A percentile compares a stretch with the other conserved stretches of the same genome.
phyloP scores from a whole-genome alignment of 2,113 vertebrate genomes.

The Pachypanchax playfairii region DNA sequence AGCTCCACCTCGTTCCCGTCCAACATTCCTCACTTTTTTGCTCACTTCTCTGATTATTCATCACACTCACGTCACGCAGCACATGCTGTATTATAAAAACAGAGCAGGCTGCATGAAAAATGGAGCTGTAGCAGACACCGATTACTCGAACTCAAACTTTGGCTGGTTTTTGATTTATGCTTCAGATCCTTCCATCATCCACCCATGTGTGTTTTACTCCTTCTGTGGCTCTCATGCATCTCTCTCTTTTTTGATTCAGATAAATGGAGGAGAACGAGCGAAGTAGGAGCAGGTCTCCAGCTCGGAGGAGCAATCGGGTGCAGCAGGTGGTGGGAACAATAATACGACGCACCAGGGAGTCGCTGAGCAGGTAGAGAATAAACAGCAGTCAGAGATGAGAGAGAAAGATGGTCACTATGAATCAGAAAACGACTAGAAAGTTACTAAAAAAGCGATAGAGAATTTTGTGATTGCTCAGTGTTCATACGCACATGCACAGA shows the following conservation, averaged over 20 bases:
- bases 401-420: background rate
- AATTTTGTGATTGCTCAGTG: background rate
- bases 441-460: no score
- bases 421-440: background rate
- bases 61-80: constrained; percentile 38
- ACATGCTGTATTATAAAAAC: constrained; percentile 48
- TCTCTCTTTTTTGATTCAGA: constrained; percentile 70
- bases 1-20: constrained; percentile 19
- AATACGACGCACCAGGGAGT: constrained; percentile 91
- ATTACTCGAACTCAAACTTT: constrained; percentile 5
- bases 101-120: constrained; percentile 30
- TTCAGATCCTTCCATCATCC: constrained; percentile 35
- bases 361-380: constrained; percentile 83
- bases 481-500: background rate
- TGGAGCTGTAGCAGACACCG: constrained; percentile 13
- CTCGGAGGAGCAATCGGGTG: constrained; percentile 87
- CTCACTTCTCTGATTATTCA: constrained; percentile 55
- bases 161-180: constrained; percentile 15
- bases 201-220: constrained; percentile 4
- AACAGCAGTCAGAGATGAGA: background rate
- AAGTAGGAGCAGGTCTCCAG: constrained; percentile 87
- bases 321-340: constrained; percentile 97
- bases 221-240: constrained; percentile 10
- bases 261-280: constrained; percentile 97
- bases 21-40: constrained; percentile 10